Evolutionary conservation across 2,888 invertebrate species (phyloP), one percentile per base, ranked within the genome.

Genomic region (Eupithecia subfuscata): DNA sequence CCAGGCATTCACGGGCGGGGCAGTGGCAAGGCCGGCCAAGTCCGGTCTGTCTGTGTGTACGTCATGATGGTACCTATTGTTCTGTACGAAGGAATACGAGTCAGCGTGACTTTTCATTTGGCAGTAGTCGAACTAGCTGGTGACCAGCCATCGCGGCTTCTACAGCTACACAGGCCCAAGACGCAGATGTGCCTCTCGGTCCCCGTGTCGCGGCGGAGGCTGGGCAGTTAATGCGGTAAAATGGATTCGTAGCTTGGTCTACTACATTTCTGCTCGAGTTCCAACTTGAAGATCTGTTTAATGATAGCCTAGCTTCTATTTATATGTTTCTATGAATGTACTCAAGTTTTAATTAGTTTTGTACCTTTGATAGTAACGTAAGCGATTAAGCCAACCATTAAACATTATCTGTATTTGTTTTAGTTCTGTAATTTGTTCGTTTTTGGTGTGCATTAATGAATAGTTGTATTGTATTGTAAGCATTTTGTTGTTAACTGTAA

Each of bases 21-120:
- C 71, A 18, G 71, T 25, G 12, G 68, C 75, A 71, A 75, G 75
- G 75, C 69, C 75, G 63, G 4, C 4, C 1, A 16, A 45, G 48
- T 75, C 75, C 71, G 75, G 75, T 18, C 43, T 40, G 71, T 60
- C 71, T 18, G 9, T 40, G 9, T 1, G 45, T n/a, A 40, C 67
- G 52, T 68, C 56, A 43, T 68, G 52, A n/a, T 18, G 64, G 9
- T 9, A 9, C 9, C 9, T 18, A 64, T 64, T 34, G 34, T 64
- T 64, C 34, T 22, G 40, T 69, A 48, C 48, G n/a, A 1, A 56
- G 56, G 6, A 25, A 25, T 60, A 25, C 22, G 25, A 25, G 14
- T 25, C 60, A 60, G 60, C 60, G 14, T 60, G 60, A 25, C 60
- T 60, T 60, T 25, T 12, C 30, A 22, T 60, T 11, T 60, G 12